Evolutionary conservation across 2,797 vertebrate species (phyloP).

Genomic region (Enoplosus armatus): DNA sequence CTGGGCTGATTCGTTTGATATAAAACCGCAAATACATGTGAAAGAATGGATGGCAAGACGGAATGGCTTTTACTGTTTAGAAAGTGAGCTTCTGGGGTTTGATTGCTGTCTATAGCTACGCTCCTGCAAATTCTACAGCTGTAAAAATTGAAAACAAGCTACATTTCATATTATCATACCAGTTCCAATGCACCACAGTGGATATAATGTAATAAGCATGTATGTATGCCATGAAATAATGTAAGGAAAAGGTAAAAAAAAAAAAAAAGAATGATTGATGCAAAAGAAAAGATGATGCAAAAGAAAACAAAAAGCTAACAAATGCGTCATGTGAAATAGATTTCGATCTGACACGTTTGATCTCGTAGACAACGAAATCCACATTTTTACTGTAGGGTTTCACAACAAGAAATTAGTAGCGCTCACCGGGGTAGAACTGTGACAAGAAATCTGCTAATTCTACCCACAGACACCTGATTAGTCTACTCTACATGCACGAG

Average conservation of each 20-base stretch:
- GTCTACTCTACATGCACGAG: slow-evolving; percentile 8
- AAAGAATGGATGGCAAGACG: slow-evolving; percentile 19
- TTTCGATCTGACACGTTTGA: slow-evolving; percentile 16
- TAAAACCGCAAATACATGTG: slow-evolving; percentile 29
- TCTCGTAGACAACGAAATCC: slow-evolving; percentile 18
- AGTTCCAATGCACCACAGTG: not conserved
- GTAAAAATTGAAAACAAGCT: not conserved
- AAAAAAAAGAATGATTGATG: no score
- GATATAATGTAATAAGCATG: not conserved
- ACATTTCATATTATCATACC: not conserved
- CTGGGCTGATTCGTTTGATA: slow-evolving; percentile 57
- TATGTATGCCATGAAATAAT: not conserved
- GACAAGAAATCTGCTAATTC: slow-evolving; percentile 30
- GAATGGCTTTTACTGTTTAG: slow-evolving; percentile 6
- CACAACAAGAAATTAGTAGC: slow-evolving; percentile 2
- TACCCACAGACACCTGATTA: slow-evolving; percentile 26
- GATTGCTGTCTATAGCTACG: slow-evolving; percentile 9
- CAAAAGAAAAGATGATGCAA: no score
- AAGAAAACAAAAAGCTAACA: not conserved
- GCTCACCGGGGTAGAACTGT: slow-evolving; percentile 21
- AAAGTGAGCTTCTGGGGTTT: slow-evolving; percentile 15
- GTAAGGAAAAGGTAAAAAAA: not conserved
- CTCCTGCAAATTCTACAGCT: not conserved
- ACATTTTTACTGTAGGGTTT: not conserved
- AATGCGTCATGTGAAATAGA: not conserved